Evolutionary conservation across 2,888 invertebrate species (phyloP), one percentile per base, ranked within the genome.

Genomic region (Villa cingulata): DNA sequence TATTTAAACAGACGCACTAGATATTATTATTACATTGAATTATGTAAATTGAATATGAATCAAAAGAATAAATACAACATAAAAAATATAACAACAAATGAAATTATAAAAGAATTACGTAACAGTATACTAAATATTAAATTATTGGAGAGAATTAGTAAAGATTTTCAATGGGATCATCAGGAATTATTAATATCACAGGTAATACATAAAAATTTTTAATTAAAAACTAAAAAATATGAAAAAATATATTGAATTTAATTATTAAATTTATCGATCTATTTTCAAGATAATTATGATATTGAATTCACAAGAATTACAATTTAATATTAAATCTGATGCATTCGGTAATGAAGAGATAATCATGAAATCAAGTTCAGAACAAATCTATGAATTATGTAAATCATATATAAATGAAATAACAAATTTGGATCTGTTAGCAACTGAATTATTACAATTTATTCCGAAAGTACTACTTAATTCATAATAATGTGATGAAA

Each of bases 1-100:
- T n/a, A n/a, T n/a, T n/a, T n/a, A n/a, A n/a, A n/a, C 48, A 68
- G 67, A 32, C 67, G 69, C 16, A 59, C 67, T 17, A 70, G 67
- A 45, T 59, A 66, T 18, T 65, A 57, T 53, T 70, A 70, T 45
- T 69, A 65, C 49, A 56, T 62, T 53, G 70, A 70, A 51, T 60
- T 70, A 27, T 64, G 65, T 45, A 65, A 66, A 44, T 60, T 63
- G 41, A 64, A 68, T 57, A 58, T 63, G 5, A 55, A 56, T n/a
- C 58, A 67, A 10, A 62, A 60, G 29, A 59, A 60, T 15, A 62
- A 63, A 53, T 60, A 62, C 34, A 63, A 66, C 54, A 58, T 63
- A 3, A 65, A 67, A 32, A 59, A 62, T 50, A 59, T 66, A 50
- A 59, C 61, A n/a, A 60, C 68, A 45, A 59, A 62, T 32, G 57